Evolutionary conservation across 2,797 vertebrate genomes (phyloP), one percentile per base, ranked within the genome.

Genomic region (Atherinosoma microstoma): DNA sequence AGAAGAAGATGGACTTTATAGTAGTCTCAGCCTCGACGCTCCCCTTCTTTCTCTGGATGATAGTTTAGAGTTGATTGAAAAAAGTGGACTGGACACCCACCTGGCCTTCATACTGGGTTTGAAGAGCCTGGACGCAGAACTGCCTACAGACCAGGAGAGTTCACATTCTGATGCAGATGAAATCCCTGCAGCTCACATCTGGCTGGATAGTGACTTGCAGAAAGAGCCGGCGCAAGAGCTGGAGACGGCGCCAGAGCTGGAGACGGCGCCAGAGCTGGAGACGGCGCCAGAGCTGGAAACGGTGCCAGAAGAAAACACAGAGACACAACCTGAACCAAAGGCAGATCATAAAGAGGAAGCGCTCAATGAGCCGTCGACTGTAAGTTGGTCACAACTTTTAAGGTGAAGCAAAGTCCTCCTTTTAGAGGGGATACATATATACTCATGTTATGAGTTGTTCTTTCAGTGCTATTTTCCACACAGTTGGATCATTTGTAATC

Each of bases 21-120:
- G 86, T 63, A 91, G 95, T 42, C 67, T 73, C 20, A 91, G 93
- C 12, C 16, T 88, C 49, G 42, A 57, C 0, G 29, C 36, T 40
- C 91, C 88, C 0, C 8, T 88, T 63, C 86, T 98, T 69, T 91
- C 94, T 64, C 86, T 95, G 91, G 88, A 93, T 5, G 89, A 95
- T 60, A 93, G 92, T 24, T 60, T 95, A 58, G 82, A 90, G 60
- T 85, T 98, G 68, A 88, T 98, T 58, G 91, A 83, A 72, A 90
- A 80, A 29, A 80, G 93, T 49, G 87, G 93, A 74, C 82, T 86
- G 79, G 93, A 96, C 78, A 66, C 64, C 12, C 47, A 83, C 36
- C 54, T 94, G 58, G 82, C 94, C 32, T 71, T 27, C 35, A 36
- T 89, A 57, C 76, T 93, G 56, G 85, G 83, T 8, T 64, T 85